These are phyloP conservation scores for Acridotheres tristis DNA, from an alignment of 2,797 vertebrate species.

Conservation along the genomic window DNA sequence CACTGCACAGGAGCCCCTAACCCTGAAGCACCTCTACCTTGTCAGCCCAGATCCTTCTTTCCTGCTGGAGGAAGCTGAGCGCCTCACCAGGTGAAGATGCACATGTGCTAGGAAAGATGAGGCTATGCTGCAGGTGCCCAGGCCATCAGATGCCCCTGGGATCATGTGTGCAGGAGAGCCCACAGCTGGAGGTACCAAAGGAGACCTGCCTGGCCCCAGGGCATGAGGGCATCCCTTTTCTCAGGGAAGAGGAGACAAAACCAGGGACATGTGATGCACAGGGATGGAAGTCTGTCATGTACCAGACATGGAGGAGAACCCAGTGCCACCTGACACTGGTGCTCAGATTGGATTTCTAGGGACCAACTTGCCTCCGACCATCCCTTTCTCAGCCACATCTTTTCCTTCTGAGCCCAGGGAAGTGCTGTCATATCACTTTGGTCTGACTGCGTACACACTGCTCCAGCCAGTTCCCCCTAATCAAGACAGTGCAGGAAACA, in stretches of 20 bases:
- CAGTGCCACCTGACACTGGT: background rate
- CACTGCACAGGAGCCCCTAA: background rate
- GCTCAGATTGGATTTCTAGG: background rate
- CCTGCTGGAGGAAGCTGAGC: background rate
- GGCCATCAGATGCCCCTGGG: background rate
- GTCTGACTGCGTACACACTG: background rate
- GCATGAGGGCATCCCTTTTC: background rate
- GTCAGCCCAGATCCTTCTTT: background rate
- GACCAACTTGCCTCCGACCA: background rate
- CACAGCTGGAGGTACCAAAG: background rate
- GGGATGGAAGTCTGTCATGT: background rate
- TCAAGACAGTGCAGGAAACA: background rate
- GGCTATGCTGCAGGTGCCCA: background rate
- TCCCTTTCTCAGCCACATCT: background rate
- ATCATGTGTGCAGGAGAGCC: background rate
- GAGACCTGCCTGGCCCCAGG: background rate
- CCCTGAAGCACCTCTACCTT: background rate
- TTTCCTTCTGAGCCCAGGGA: fast-evolving
- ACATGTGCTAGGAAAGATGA: background rate
- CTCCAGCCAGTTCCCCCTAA: background rate
- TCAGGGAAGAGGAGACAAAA: background rate
- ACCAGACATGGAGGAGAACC: background rate
- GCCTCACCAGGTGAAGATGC: background rate
- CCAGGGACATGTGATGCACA: fast-evolving
- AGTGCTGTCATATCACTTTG: background rate